Conservation (phyloP, 1,140 invertebrate genomes). For the Schlechtendalia chinensis region DNA sequence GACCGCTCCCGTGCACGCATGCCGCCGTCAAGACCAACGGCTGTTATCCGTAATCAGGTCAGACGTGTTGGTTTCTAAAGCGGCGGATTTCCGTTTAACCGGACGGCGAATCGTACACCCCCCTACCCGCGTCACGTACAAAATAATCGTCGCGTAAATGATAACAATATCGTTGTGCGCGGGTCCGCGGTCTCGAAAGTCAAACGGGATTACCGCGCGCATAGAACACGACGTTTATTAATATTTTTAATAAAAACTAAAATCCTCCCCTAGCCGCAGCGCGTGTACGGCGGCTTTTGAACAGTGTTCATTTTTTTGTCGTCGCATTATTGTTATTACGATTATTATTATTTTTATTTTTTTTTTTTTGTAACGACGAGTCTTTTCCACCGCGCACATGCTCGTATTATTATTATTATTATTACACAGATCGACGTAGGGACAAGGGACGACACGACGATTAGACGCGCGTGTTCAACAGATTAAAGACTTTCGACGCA, state of each 20-base stretch:
- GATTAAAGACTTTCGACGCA: constrained; percentile 44
- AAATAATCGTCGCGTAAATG: no score
- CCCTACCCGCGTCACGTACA: no score
- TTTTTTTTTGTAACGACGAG: constrained; percentile 43
- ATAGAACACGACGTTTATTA: constrained; percentile 3
- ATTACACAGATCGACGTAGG: neutral
- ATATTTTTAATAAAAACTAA: constrained; percentile 30
- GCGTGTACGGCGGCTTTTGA: constrained; percentile 2
- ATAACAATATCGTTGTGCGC: no score
- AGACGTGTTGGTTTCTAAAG: no score
- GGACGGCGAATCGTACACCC: no score
- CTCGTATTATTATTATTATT: neutral
- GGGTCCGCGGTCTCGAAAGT: no score
- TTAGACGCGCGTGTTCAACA: constrained; percentile 48
- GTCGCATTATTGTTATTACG: constrained; percentile 35
- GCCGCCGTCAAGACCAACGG: no score
- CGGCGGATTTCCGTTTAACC: no score
- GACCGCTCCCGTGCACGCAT: no score
- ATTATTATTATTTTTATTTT: no score
- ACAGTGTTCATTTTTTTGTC: constrained; percentile 45
- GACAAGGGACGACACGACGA: constrained; percentile 15
- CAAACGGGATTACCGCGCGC: no score
- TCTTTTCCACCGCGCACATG: neutral
- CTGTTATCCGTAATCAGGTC: no score
- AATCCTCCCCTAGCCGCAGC: neutral